Conservation (phyloP, 2,888 invertebrate species). For the Tetragonula carbonaria region DNA sequence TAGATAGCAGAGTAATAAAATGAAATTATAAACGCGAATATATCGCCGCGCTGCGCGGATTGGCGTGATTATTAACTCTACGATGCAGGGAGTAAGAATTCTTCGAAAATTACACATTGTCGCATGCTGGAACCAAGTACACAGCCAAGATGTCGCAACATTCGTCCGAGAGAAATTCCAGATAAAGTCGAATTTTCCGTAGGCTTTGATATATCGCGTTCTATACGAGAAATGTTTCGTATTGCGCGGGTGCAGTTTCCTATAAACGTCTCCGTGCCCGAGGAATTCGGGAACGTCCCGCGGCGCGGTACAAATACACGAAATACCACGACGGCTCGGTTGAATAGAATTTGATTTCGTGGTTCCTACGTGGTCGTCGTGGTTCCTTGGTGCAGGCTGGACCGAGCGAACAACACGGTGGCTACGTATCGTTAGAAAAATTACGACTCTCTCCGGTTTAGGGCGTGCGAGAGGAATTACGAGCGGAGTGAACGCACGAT, state of each 20-base stretch:
- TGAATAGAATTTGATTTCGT: slow-evolving; percentile 49
- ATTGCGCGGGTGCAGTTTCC: slow-evolving; percentile 30
- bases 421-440: slow-evolving; percentile 48
- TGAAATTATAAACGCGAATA: not conserved
- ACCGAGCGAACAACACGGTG: not conserved
- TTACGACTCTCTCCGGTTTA: slow-evolving; percentile 52
- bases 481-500: slow-evolving; percentile 48
- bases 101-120: not conserved
- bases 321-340: slow-evolving; percentile 13
- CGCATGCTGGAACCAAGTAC: not conserved
- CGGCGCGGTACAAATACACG: slow-evolving; percentile 34
- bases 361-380: slow-evolving; percentile 36
- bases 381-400: slow-evolving; percentile 33
- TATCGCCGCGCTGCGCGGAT: not conserved
- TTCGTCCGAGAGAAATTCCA: not conserved
- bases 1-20: slow-evolving; percentile 17
- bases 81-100: not conserved
- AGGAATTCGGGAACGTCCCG: slow-evolving; percentile 29
- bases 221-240: not conserved
- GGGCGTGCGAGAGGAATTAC: slow-evolving; percentile 60
- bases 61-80: not conserved
- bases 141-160: slow-evolving; percentile 1
- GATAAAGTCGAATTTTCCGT: not conserved
- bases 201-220: not conserved
- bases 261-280: slow-evolving; percentile 18